Percentiles rank a stretch among this genome's conserved stretches.
phyloP scores from a whole-genome alignment of 2,888 invertebrate genomes.

The Drosophila mimica region DNA sequence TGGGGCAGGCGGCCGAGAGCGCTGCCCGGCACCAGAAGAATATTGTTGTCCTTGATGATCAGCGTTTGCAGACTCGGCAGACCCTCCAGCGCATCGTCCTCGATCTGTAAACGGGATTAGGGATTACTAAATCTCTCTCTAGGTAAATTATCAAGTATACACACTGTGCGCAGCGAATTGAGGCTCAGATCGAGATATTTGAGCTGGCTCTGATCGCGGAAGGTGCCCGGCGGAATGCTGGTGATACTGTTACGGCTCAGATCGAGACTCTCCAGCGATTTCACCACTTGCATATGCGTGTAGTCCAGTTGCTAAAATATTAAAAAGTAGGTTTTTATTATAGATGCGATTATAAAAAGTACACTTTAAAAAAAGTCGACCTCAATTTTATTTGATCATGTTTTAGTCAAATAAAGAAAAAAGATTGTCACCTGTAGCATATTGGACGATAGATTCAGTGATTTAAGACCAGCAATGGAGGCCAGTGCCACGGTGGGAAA shows the following conservation, averaged over 20 bases:
- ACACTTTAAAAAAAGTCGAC: background rate
- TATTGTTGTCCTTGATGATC: constrained; percentile 94
- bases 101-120: constrained; percentile 87
- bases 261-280: constrained; percentile 90
- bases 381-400: background rate
- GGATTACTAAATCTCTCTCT: background rate
- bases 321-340: background rate
- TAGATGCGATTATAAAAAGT: background rate
- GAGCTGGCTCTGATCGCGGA: constrained; percentile 90
- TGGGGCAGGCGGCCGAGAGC: constrained; percentile 92
- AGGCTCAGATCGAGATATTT: constrained; percentile 92
- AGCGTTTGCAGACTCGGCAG: constrained; percentile 91
- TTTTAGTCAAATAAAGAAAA: background rate
- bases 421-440: constrained; percentile 90
- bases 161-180: constrained; percentile 94
- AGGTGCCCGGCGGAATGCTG: constrained; percentile 92
- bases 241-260: constrained; percentile 93
- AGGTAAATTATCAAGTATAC: constrained; percentile 69
- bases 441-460: constrained; percentile 93
- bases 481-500: constrained; percentile 92
- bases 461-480: constrained; percentile 89
- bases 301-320: constrained; percentile 90
- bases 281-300: constrained; percentile 89
- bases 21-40: constrained; percentile 92
- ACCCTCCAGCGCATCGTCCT: constrained; percentile 95